Conservation (phyloP, 2,113 vertebrate genomes). For the Romanogobio albipinnatus region DNA sequence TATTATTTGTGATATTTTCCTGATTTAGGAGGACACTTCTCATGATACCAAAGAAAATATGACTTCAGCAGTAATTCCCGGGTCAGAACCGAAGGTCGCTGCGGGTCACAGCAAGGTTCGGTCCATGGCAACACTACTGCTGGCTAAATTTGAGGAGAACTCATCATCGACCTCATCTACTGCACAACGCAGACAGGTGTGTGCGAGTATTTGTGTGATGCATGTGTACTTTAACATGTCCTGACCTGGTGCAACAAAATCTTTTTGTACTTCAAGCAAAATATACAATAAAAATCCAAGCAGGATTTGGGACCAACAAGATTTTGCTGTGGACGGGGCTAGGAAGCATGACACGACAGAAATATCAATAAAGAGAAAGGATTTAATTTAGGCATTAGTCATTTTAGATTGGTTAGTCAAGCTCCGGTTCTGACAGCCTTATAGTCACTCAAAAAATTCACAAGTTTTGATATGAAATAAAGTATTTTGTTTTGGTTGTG, state of each 20-base stretch:
- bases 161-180: slow-evolving; percentile 68
- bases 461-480: background rate
- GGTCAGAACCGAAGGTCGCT: slow-evolving; percentile 71
- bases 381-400: background rate
- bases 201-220: background rate
- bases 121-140: slow-evolving; percentile 88
- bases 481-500: background rate
- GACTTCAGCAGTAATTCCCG: slow-evolving; percentile 65
- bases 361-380: background rate
- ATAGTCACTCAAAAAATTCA: background rate
- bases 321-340: background rate
- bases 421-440: background rate
- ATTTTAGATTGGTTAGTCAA: background rate
- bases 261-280: background rate
- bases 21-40: slow-evolving; percentile 76
- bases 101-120: slow-evolving; percentile 85
- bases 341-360: background rate
- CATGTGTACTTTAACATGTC: background rate
- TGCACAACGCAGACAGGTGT: slow-evolving; percentile 60
- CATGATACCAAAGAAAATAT: slow-evolving; percentile 67
- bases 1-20: background rate
- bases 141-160: slow-evolving; percentile 88
- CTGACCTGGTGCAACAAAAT: background rate
- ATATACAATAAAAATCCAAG: background rate
- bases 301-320: background rate